phyloP scores from a whole-genome alignment of 2,888 invertebrate genomes.

The Chrysina gloriosa region DNA sequence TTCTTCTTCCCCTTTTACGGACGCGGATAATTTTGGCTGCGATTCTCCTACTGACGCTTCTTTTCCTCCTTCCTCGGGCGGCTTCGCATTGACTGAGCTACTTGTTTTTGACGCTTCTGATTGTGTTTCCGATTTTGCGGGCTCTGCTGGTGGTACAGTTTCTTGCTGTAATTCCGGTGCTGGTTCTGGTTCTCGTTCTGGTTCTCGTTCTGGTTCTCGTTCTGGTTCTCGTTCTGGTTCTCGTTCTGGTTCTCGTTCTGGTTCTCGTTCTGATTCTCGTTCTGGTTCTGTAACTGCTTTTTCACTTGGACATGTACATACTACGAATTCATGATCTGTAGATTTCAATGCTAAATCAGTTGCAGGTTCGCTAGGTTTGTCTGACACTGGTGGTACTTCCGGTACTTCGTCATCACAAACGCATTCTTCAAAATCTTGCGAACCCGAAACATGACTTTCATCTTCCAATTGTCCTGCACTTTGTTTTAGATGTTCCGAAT shows the following conservation, averaged over 20 bases:
- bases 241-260: neutral
- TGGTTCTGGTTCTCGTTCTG: neutral
- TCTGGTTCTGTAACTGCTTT: neutral
- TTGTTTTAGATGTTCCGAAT: neutral
- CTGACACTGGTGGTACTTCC: neutral
- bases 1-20: neutral
- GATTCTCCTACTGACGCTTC: neutral
- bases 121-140: neutral
- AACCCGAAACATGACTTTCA: neutral
- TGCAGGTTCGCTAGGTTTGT: neutral
- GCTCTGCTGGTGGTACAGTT: neutral
- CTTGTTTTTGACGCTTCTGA: neutral
- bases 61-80: neutral
- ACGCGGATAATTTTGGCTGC: too few species aligned
- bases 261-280: neutral
- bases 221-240: constrained; percentile 18
- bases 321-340: neutral
- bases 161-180: constrained; percentile 9
- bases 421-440: neutral
- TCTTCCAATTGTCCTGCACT: neutral
- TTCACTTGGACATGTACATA: neutral
- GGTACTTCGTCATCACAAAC: neutral
- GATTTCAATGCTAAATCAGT: neutral
- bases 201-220: constrained; percentile 4
- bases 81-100: neutral